Base-by-base conservation (phyloP, 2,797 vertebrate species). In the Sebastiscus tertius region DNA sequence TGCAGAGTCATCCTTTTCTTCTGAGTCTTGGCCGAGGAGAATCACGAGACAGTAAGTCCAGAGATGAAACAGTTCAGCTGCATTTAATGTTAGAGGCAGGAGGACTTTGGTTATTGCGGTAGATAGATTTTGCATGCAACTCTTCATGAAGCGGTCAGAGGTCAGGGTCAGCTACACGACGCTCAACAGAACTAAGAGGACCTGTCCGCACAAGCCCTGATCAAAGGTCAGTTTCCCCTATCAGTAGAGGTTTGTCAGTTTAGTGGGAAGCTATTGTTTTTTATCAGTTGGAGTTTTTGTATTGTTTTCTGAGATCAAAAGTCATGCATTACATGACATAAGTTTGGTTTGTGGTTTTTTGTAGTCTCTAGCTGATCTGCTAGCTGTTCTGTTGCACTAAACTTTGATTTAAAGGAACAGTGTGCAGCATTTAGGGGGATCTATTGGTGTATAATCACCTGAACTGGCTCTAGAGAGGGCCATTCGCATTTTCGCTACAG, bases 41-140 rank as follows among this genome's bases (percentile, higher is more conserved):
- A 88, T 88, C 78, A 66, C 79, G 42, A 88, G 69, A 90, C 77
- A 75, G 92, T 94, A 92, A 94, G 92, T 90, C 54, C 16, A 49
- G 29, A 58, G 63, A 60, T 39, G 52, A 22, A 72, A 64, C 14
- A 2, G 10, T 22, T 69, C 5, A 39, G 12, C 27, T 1, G 29
- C 62, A 13, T 66, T 31, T 13, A 59, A 18, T 52, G 56, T 26
- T 49, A 9, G 52, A 3, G 16, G 31, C 22, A 46, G n/a, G 24
- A 20, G n/a, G n/a, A 29, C 10, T 22, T 55, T 13, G 20, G 18
- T 60, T 13, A 72, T 72, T 65, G n/a, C 11, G 7, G n/a, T 1
- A 11, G 27, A 46, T 71, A 18, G 42, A 69, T 67, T 74, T 59
- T 46, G 56, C 14, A 39, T 10, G 24, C 26, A 49, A 26, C 3